Base-by-base conservation (phyloP, 2,888 invertebrate species). In the Chrysolina oricalcia region DNA sequence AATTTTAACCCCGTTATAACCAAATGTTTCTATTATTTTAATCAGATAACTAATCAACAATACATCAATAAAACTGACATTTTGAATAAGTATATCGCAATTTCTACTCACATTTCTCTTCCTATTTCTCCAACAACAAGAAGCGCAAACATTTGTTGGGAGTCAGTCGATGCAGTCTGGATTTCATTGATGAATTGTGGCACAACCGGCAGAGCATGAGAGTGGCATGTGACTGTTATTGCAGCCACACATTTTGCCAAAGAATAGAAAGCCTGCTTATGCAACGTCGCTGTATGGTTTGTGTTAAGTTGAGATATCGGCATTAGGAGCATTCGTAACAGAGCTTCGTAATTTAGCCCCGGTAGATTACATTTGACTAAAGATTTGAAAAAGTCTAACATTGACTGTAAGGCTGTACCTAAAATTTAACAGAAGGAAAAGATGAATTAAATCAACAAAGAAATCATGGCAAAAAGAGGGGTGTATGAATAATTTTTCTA, bases 71-170 rank as follows among this genome's bases (percentile, higher is more conserved):
- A 8, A 35, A 35, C 35, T 3, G 35, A 35, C 8, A 35, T 35
- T 35, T 8, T 8, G 8, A 35, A 35, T 43, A 43, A 15, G 43
- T 15, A 43, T 15, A 10, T 15, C 11, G 1, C 43, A 15, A 8
- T 23, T 4, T 23, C 27, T 74, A 78, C 94, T 92, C 90, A 96
- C 95, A 97, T 93, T 85, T 97, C 96, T 80, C 97, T 92, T 8
- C 99, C 99, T 83, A 99, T 98, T 91, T 99, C 99, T 0, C 99
- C 99, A 81, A 99, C 94, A 23, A 98, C 96, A 41, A 99, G 91
- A 75, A 99, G 90, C 27, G 98, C 96, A 90, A 99, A 98, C 84
- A 98, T 94, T 85, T 96, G 94, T 81, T 97, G 95, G 0, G 95
- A 93, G 87, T 97, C 97, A 74, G 91, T 91, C 74, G 92, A 90